phyloP scores from a whole-genome alignment of 2,888 invertebrate genomes.

The Silvanus unidentatus region DNA sequence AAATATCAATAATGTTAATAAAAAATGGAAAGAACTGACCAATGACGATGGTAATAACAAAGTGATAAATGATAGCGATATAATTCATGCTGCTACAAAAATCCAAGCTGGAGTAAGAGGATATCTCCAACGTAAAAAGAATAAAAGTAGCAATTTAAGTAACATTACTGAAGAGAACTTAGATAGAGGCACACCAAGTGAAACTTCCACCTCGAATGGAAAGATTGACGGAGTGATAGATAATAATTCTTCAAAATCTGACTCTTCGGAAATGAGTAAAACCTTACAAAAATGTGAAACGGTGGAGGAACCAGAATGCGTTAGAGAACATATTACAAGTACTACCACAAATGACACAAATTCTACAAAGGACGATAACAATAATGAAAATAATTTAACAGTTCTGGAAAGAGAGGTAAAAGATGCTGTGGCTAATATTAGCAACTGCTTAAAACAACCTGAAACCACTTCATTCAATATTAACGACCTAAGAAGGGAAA shows the following conservation, averaged over 20 bases:
- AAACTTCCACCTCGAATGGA: constrained; percentile 1
- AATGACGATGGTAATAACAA: background rate
- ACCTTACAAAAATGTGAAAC: constrained; percentile 17
- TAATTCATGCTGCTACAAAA: constrained; percentile 53
- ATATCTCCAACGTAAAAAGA: constrained; percentile 49
- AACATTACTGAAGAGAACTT: constrained; percentile 6
- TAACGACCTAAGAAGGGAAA: constrained; percentile 4
- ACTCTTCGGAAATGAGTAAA: constrained; percentile 13
- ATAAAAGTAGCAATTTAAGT: constrained; percentile 12
- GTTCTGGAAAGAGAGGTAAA: constrained; percentile 9
- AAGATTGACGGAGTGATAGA: constrained; percentile 15
- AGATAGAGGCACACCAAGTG: constrained; percentile 13
- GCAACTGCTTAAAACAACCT: background rate
- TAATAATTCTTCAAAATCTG: constrained; percentile 13
- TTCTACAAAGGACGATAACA: constrained; percentile 13
- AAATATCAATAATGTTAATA: constrained; percentile 16
- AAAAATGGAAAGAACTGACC: background rate
- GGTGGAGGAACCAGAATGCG: constrained; percentile 18
- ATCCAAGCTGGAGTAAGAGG: constrained; percentile 64
- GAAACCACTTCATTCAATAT: background rate
- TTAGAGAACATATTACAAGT: constrained; percentile 11
- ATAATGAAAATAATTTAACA: constrained; percentile 15
- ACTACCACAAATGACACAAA: constrained; percentile 4
- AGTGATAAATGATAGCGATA: constrained; percentile 4
- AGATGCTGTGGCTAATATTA: constrained; percentile 8